Percentiles rank a stretch among this genome's conserved stretches.
phyloP scores from a whole-genome alignment of 1,140 invertebrate genomes.

The Zaprionus davidi region DNA sequence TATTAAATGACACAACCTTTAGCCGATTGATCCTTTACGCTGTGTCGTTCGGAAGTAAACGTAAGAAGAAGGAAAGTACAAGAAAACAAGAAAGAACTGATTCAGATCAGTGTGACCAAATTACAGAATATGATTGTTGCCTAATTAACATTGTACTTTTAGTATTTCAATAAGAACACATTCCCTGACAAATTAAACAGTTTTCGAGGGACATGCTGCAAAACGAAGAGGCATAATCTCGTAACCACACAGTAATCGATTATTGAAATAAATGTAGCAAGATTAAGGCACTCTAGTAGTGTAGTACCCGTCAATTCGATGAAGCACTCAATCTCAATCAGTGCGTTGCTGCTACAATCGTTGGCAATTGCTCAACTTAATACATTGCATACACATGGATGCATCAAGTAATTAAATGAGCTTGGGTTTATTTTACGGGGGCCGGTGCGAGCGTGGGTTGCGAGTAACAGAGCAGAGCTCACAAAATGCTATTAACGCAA shows the following conservation, averaged over 20 bases:
- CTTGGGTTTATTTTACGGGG: conserved; percentile 17
- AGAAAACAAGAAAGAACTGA: no score
- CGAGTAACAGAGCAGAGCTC: conserved; percentile 34
- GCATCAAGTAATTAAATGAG: conserved; percentile 80
- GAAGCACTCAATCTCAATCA: conserved; percentile 58
- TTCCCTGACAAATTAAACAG: no score
- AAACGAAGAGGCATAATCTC: conserved; percentile 37
- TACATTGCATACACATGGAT: conserved; percentile 49
- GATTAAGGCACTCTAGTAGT: conserved; percentile 45
- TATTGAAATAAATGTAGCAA: conserved; percentile 10
- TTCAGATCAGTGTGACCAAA: no score
- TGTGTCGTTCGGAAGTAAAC: no score
- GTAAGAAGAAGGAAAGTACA: no score
- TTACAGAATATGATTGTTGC: no score
- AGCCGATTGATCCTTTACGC: no score
- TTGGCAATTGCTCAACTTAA: conserved; percentile 70
- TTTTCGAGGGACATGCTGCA: neutral
- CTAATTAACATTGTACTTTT: no score
- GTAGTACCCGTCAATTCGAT: conserved; percentile 76
- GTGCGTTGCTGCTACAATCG: conserved; percentile 52
- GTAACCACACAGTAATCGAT: neutral
- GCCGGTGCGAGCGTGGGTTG: conserved; percentile 8
- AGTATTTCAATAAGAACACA: no score
- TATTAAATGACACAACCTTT: no score
- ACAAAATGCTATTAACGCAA: conserved; percentile 72